Evolutionary conservation across 2,113 vertebrate species (phyloP), one percentile per base, ranked within the genome.

Genomic region (Numenius arquata): DNA sequence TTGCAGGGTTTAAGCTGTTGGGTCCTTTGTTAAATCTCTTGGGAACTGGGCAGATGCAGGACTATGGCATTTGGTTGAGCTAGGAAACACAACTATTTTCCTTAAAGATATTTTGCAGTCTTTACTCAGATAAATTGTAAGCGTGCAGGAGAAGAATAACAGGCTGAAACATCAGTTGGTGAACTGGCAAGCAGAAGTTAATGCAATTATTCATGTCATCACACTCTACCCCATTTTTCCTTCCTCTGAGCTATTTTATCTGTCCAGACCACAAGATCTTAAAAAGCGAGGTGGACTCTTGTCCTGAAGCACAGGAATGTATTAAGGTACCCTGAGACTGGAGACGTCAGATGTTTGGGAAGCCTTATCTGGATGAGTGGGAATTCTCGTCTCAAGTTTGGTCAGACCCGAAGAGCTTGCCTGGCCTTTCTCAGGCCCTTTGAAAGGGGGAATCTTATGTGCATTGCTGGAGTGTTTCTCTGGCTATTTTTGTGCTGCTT

Each of bases 381-480:
- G 36, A 80, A 53, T 66, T 83, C 62, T 91, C 73, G 15, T 50
- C 40, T 72, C 45, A 22, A 30, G 20, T 19, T 59, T 58, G 48
- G 41, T 72, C 67, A 86, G 75, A 56, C 36, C 21, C 20, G 14
- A 21, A 38, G 59, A 90, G 50, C 56, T 85, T 30, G 43, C 34
- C 91, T 96, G 89, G 91, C 93, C 83, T 94, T 89, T 95, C 93
- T 93, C 91, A 94, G 80, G 93, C 91, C 84, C 91, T 90, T 43
- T 66, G 85, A 34, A 53, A 89, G 41, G 38, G 43, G 8, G 66
- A 41, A 65, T 82, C 94, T 89, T 74, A 1, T 40, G 61, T 63
- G 55, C 89, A 70, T 95, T 91, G 87, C 93, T 96, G 91, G 80
- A 83, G 84, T 90, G 87, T 89, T 77, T 94, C 65, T 23, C 87